Evolutionary conservation across 2,797 vertebrate species (phyloP).

Genomic region (Notolabrus celidotus): DNA sequence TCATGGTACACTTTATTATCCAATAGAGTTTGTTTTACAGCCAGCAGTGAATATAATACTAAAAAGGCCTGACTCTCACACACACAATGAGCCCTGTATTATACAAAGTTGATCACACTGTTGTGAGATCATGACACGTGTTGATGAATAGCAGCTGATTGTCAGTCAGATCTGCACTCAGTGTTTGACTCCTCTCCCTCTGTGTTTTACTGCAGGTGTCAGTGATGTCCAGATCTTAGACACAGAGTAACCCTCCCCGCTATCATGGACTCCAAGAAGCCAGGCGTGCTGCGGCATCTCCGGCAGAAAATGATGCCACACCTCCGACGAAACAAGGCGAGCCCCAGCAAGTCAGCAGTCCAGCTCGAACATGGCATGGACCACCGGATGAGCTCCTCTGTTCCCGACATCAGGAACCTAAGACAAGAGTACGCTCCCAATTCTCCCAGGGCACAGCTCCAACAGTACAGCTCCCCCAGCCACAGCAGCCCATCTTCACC

Average conservation of each 20-base stretch:
- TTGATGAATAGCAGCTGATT: too few species aligned
- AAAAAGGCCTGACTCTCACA: too few species aligned
- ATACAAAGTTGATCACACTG: too few species aligned
- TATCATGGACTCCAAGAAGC: conserved; percentile 79
- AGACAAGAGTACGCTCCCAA: conserved; percentile 8
- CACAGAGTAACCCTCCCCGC: neutral
- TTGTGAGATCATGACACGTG: neutral
- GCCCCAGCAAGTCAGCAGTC: conserved; percentile 22
- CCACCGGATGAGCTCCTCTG: conserved; percentile 70
- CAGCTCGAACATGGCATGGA: conserved; percentile 34
- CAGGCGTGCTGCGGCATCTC: conserved; percentile 68
- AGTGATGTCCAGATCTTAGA: conserved; percentile 57
- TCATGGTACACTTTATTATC: too few species aligned
- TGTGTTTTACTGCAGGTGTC: conserved; percentile 24
- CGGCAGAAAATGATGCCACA: conserved; percentile 74
- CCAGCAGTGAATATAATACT: too few species aligned
- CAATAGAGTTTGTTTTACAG: too few species aligned
- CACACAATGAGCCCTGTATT: too few species aligned
- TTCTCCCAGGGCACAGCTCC: conserved; percentile 1
- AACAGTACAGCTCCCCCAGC: conserved; percentile 10
- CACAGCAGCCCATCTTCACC: conserved; percentile 64
- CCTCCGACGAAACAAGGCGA: conserved; percentile 58
- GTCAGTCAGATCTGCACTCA: neutral
- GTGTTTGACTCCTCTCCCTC: neutral
- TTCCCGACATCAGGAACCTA: conserved; percentile 70